Evolutionary conservation across 2,113 vertebrate species (phyloP).

Genomic region (Labeo catla): DNA sequence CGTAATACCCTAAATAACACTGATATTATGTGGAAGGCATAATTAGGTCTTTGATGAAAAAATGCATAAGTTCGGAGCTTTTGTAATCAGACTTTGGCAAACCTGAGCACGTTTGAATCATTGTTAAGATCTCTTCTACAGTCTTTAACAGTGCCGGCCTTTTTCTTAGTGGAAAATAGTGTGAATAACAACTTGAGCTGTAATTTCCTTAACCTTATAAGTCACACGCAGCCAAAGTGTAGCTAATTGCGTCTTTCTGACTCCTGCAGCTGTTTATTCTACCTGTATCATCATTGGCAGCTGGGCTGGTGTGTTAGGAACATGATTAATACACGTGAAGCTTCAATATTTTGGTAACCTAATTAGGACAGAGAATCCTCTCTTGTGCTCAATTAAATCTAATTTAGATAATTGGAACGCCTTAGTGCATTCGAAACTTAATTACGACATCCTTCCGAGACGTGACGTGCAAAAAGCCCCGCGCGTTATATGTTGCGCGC

Average conservation of each 20-base stretch:
- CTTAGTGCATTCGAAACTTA: conserved; percentile 56
- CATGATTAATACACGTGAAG: conserved; percentile 46
- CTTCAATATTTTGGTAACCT: conserved; percentile 69
- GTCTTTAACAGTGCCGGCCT: too few relatives aligned
- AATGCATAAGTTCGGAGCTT: too few relatives aligned
- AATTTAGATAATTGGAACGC: conserved; percentile 70
- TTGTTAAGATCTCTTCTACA: too few relatives aligned
- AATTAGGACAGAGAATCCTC: conserved; percentile 61
- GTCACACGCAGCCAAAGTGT: neutral
- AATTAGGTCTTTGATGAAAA: too few relatives aligned
- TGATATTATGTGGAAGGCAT: too few relatives aligned
- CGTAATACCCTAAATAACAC: too few relatives aligned
- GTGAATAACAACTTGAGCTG: neutral
- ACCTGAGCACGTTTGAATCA: too few relatives aligned
- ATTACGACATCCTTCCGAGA: conserved; percentile 36
- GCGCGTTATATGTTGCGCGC: neutral
- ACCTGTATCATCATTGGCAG: conserved; percentile 38
- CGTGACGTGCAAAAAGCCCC: neutral
- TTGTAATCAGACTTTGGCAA: too few relatives aligned
- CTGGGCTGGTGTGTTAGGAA: conserved; percentile 14
- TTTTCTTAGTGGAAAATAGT: neutral
- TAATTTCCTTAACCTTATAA: neutral
- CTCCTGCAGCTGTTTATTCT: conserved; percentile 2
- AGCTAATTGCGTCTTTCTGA: conserved; percentile 9
- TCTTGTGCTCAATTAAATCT: conserved; percentile 66